Base-by-base conservation (phyloP, 2,888 invertebrate species). In the Tipula vernalis region DNA sequence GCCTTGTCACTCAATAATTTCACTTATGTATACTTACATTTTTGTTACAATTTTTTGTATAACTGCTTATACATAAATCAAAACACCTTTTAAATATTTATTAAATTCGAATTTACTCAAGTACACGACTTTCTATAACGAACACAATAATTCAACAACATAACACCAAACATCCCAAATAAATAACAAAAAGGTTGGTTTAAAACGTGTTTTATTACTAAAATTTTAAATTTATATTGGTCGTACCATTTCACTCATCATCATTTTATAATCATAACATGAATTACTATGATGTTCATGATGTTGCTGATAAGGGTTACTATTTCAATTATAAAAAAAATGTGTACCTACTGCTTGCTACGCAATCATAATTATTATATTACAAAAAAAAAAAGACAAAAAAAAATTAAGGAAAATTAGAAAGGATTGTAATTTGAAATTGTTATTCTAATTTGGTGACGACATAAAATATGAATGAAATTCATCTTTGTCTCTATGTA, bases 401-500 rank as follows among this genome's bases (percentile, higher is more conserved):
- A 51, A 28, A 28, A 28, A 28, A 28, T 28, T 28, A 28, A 28
- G 57, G 57, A 57, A 57, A 71, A 71, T 71, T 12, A 71, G 12
- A 28, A 71, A 71, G 71, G 71, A 71, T 71, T 71, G 18, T 71
- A 71, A 71, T 71, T 71, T 71, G 71, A 71, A 71, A 71, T 71
- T 71, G 71, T 71, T 71, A 71, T 71, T 71, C 71, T 71, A 71
- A 71, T 71, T 71, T 71, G 71, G 71, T 71, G 71, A 71, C 71
- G 71, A 71, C 71, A 71, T 71, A 71, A 71, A 71, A 71, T 71
- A 71, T 71, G 28, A 71, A 71, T 71, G 28, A 71, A 71, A 71
- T 71, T 12, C 71, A 28, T 71, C 71, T 10, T 28, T 71, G 10
- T 15, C 2, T 28, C 2, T 28, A 28, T 8, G 71, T 28, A 44